Conservation (phyloP, 2,797 vertebrate genomes). For the Denticeps clupeoides region DNA sequence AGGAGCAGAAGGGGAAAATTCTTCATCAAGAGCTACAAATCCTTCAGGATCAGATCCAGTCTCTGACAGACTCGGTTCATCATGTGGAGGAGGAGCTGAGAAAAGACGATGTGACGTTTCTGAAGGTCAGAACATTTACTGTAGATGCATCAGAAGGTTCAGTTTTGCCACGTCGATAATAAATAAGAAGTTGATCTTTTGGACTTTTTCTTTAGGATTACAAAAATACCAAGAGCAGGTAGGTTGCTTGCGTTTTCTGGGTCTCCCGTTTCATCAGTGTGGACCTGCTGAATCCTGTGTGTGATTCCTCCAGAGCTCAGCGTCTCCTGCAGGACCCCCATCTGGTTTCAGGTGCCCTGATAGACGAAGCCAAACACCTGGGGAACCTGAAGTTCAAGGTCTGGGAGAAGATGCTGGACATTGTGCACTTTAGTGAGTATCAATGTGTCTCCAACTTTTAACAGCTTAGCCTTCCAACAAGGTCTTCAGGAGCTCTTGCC, state of each 20-base stretch:
- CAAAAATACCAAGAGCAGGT: no score
- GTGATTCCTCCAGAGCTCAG: conserved; percentile 22
- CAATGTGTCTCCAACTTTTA: not conserved
- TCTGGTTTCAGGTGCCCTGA: conserved; percentile 27
- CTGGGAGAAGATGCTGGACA: conserved; percentile 27
- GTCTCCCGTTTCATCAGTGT: not conserved
- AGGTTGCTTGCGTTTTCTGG: not conserved
- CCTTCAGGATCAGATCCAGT: conserved; percentile 31
- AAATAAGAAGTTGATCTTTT: no score
- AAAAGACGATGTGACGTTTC: conserved; percentile 14
- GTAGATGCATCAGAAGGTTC: not conserved
- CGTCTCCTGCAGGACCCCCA: conserved; percentile 29
- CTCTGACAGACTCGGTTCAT: conserved; percentile 30
- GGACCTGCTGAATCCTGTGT: not conserved
- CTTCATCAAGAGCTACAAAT: conserved; percentile 27
- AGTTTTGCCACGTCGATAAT: no score
- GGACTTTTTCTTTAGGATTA: no score
- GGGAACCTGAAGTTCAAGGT: conserved; percentile 27
- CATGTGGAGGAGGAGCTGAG: conserved; percentile 30
- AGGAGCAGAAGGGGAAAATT: conserved; percentile 30
- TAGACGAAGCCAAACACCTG: conserved; percentile 33
- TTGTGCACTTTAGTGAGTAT: conserved; percentile 13
- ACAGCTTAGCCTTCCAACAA: no score
- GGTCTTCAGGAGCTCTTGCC: no score
- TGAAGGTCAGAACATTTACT: conserved; percentile 16